Base-by-base conservation (phyloP, 2,113 vertebrate species). In the Narcine bancroftii region DNA sequence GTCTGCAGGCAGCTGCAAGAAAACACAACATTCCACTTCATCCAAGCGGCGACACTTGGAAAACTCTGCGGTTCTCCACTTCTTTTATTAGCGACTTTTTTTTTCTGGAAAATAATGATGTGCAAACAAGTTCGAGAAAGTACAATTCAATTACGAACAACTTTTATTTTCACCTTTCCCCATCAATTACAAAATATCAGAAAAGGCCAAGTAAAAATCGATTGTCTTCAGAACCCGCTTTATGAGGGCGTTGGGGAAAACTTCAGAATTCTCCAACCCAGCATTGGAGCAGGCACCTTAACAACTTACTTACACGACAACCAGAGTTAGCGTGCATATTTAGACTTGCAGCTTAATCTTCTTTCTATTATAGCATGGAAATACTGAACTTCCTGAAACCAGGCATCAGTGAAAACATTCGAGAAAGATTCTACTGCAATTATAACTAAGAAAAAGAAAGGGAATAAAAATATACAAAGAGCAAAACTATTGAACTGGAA, bases 281-380 rank as follows among this genome's bases (percentile, higher is more conserved):
- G 39, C 10, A 69, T 45, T 69, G 60, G 45, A 39, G 42, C 63
- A 66, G 87, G 39, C 87, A 65, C 39, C 63, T 69, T 26, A 91
- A 91, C 60, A 91, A 91, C 60, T 45, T 66, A 66, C 42, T 91
- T 69, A 91, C 42, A 42, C 19, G 60, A 69, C 39, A 45, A 66
- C 89, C 29, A 91, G 66, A 69, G 53, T 60, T 39, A 33, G 81
- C 53, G 53, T n/a, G 81, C 71, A 69, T 91, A 36, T 91, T 91
- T 15, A 5, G 65, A 71, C 65, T 91, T 91, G 87, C 17, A 91
- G 60, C 33, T 91, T 65, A 15, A 91, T 45, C 36, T 91, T 69
- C 65, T 33, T 91, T 91, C 39, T 69, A 9, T 69, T 39, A 91
- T 6, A 69, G 11, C 33, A 47, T 91, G 63, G 39, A 91, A 91